phyloP scores from a whole-genome alignment of 2,113 vertebrate genomes.

The Ctenomys sociabilis region DNA sequence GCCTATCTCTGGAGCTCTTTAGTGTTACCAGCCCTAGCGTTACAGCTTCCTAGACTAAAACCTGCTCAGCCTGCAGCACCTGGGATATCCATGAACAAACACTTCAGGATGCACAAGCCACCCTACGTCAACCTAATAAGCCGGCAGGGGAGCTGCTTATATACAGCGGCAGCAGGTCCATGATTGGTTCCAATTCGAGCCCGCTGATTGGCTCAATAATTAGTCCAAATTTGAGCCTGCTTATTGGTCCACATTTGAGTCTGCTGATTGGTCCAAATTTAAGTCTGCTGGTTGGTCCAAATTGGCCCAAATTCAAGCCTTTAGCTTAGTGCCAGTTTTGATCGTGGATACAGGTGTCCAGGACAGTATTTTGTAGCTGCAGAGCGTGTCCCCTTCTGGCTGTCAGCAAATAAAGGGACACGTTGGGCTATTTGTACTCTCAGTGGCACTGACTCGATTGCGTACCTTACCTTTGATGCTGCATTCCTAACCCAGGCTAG shows the following conservation, averaged over 20 bases:
- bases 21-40: neutral
- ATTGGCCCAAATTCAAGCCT: neutral
- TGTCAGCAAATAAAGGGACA: neutral
- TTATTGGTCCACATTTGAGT: neutral
- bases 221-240: neutral
- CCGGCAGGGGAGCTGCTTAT: neutral
- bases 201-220: neutral
- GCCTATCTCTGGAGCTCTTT: neutral
- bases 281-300: neutral
- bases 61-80: neutral
- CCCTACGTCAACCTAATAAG: neutral
- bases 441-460: neutral
- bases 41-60: neutral
- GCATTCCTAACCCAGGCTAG: no score
- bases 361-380: neutral
- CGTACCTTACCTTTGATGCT: neutral
- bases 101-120: fast-evolving
- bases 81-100: neutral
- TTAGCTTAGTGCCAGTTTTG: neutral
- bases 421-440: neutral
- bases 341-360: neutral
- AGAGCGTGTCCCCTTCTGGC: neutral
- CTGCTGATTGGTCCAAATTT: neutral
- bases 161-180: neutral
- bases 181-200: neutral